Evolutionary conservation across 92 coral and sea anemone genomes (phyloP), one percentile per base, ranked within the genome.

Genomic region (Diadumene lineata): DNA sequence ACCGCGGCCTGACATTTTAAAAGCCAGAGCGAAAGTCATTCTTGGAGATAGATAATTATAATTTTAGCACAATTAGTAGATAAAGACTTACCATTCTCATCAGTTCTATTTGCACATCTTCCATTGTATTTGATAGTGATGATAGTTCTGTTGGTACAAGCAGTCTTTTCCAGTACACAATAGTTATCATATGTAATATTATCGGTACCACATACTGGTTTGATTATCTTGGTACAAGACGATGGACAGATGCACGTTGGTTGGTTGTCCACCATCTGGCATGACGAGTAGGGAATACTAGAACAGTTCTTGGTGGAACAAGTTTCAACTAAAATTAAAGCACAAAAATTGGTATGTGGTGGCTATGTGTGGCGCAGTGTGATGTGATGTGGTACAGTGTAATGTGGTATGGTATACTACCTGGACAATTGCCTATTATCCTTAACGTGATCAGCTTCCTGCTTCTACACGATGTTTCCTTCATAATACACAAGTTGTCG

Each of bases 181-280:
- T 25, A 57, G 43, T 70, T 70, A 30, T 30, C 34, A 58, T 73
- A 73, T n/a, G 66, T 60, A 15, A 28, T 32, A 11, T 43, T 43
- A 58, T 73, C 78, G 7, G 68, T 51, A 8, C 78, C 78, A 73
- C 68, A 73, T 6, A 73, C 78, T 33, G 56, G 78, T 26, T 73
- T 73, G 33, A 15, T 10, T 23, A 60, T 57, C 1, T 31, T 43
- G 32, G 79, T 23, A 61, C 87, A 83, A 21, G 64, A 34, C 56
- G 72, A 16, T 30, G 18, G 1, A 30, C 87, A 83, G 11, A 62
- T 65, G 38, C 82, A 82, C 21, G 83, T 83, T 8, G 87, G 68
- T 34, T 55, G 60, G 26, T 55, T 44, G 34, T 83, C 32, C 30
- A 76, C 82, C 23, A 50, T 75, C 44, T 83, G 73, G 64, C 82